Percentiles rank a stretch among this genome's conserved stretches.
Conservation (phyloP, 2,888 invertebrate genomes). For the Caenorhabditis becei region DNA sequence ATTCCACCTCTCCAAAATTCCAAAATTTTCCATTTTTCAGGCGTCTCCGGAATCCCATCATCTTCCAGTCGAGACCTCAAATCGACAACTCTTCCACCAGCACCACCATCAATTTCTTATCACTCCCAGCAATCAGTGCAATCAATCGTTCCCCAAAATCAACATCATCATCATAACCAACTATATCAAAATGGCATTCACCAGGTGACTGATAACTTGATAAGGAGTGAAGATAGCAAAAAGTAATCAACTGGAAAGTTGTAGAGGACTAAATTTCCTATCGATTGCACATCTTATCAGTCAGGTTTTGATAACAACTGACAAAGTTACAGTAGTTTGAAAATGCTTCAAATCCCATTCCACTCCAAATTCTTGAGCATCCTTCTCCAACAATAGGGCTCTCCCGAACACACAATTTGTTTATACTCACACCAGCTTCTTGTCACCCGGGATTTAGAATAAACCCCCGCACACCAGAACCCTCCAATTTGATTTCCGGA, state of each 20-base stretch:
- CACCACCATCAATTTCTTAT: conserved; percentile 36
- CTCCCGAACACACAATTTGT: conserved; percentile 15
- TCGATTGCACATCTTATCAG: too few species aligned
- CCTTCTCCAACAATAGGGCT: neutral
- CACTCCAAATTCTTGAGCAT: too few species aligned
- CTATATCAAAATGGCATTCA: conserved; percentile 41
- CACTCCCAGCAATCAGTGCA: conserved; percentile 1
- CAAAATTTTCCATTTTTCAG: conserved; percentile 12
- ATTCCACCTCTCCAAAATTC: too few species aligned
- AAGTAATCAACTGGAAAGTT: too few species aligned
- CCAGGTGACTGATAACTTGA: too few species aligned
- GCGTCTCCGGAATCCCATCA: conserved; percentile 55
- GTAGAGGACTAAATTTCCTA: too few species aligned
- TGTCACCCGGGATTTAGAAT: neutral
- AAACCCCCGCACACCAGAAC: conserved; percentile 18
- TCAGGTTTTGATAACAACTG: too few species aligned
- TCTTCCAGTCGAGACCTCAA: conserved; percentile 46
- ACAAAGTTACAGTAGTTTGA: neutral
- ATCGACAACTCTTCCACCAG: conserved; percentile 25
- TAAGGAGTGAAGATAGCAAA: too few species aligned
- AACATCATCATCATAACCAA: conserved; percentile 28
- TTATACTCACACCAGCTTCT: conserved; percentile 28
- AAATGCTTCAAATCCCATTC: neutral
- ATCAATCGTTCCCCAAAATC: conserved; percentile 12
- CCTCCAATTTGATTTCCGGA: conserved; percentile 42